phyloP scores from a whole-genome alignment of 2,888 invertebrate genomes.

The Xiphydria camelus region DNA sequence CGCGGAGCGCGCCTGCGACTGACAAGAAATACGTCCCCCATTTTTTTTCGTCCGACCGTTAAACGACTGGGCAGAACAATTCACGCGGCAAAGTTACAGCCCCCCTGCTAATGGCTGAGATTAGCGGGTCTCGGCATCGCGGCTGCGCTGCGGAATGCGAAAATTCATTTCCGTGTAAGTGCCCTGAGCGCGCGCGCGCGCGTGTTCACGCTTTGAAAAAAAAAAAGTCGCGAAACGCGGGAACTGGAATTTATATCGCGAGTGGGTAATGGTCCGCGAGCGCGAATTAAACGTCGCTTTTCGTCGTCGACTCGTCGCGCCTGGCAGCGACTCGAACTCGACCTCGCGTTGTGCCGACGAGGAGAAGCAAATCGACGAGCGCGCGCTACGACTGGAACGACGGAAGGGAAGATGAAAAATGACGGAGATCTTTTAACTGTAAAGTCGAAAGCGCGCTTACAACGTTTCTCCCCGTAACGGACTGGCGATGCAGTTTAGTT shows the following conservation, averaged over 20 bases:
- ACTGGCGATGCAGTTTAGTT: too few species aligned
- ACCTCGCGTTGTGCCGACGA: too few species aligned
- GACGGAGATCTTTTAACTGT: too few species aligned
- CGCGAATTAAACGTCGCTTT: not conserved
- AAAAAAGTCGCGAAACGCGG: not conserved
- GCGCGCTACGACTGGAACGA: constrained; percentile 3
- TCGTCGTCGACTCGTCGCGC: not conserved
- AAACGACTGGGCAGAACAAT: not conserved
- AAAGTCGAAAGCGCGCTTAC: too few species aligned
- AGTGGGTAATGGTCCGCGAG: not conserved
- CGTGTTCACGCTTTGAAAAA: not conserved
- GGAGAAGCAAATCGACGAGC: too few species aligned
- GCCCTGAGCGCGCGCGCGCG: not conserved
- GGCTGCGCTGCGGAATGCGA: not conserved
- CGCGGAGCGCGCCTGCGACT: too few species aligned
- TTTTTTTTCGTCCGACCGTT: too few species aligned
- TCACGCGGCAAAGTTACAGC: not conserved
- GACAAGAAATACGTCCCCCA: too few species aligned
- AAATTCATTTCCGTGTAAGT: not conserved
- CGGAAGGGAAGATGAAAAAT: constrained; percentile 7
- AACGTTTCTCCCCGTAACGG: too few species aligned
- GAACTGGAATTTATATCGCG: not conserved
- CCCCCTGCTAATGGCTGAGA: not conserved
- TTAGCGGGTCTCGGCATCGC: not conserved
- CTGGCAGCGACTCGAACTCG: too few species aligned